These are phyloP conservation scores for Protaetia brevitarsis DNA, from an alignment of 1,140 invertebrate genomes.

Conservation along the genomic window DNA sequence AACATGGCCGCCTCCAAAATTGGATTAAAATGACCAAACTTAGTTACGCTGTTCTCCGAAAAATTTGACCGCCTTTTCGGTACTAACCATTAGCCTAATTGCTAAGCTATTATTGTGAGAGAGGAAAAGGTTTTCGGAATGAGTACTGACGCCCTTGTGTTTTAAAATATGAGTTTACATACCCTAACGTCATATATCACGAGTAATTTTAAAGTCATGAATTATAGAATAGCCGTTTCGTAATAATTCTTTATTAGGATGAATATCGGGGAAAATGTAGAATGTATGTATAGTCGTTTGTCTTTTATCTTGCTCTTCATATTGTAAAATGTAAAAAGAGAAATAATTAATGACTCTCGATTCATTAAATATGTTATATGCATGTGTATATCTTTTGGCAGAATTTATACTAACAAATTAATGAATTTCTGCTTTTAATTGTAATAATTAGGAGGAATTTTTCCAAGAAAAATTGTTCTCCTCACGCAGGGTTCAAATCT, in stretches of 20 bases:
- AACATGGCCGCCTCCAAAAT: slow-evolving; percentile 12
- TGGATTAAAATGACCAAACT: slow-evolving; percentile 16
- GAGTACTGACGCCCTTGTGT: neutral
- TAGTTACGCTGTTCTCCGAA: slow-evolving; percentile 9
- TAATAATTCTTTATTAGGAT: slow-evolving; percentile 7
- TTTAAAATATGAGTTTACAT: slow-evolving; percentile 6
- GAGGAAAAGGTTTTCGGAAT: neutral
- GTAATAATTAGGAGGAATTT: too few relatives aligned
- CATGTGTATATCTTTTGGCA: too few relatives aligned
- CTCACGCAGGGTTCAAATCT: too few relatives aligned
- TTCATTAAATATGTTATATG: too few relatives aligned
- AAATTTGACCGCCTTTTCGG: slow-evolving; percentile 11
- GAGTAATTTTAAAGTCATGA: slow-evolving; percentile 1
- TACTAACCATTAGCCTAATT: slow-evolving; percentile 16
- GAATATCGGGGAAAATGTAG: neutral
- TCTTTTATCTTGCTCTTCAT: too few relatives aligned
- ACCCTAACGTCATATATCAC: slow-evolving; percentile 11
- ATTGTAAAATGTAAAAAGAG: too few relatives aligned
- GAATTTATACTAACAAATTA: too few relatives aligned
- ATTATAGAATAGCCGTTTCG: neutral
- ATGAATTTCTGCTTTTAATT: too few relatives aligned
- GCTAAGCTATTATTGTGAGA: slow-evolving; percentile 6
- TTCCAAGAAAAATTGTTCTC: too few relatives aligned
- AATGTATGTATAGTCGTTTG: neutral
- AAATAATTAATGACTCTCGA: too few relatives aligned